Percentiles rank a stretch among this genome's conserved stretches.
Evolutionary conservation across 2,113 vertebrate species (phyloP).

Genomic region (Takifugu bimaculatus): DNA sequence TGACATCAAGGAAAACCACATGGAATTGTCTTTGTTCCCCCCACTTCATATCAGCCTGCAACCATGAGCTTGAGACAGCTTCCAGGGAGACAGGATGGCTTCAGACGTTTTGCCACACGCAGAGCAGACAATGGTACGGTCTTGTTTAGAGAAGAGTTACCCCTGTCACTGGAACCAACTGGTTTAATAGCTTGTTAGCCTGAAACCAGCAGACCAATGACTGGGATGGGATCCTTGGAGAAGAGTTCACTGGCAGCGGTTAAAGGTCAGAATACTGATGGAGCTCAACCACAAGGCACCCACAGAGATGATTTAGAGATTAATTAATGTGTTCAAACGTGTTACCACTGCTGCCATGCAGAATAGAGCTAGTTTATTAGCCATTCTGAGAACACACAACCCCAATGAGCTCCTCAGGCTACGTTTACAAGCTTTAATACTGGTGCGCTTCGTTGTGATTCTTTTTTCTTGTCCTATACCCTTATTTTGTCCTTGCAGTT

Average conservation of each 20-base stretch:
- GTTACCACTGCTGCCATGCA: slow-evolving; percentile 50
- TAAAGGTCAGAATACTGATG: slow-evolving; percentile 54
- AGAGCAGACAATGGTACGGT: slow-evolving; percentile 42
- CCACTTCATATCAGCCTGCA: slow-evolving; percentile 42
- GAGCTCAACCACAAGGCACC: slow-evolving; percentile 30
- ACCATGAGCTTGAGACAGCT: slow-evolving; percentile 49
- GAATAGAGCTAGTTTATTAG: slow-evolving; percentile 36
- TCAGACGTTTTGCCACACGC: slow-evolving; percentile 51
- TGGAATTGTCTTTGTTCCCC: slow-evolving; percentile 33
- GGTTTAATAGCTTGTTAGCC: slow-evolving; percentile 58
- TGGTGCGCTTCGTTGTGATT: background rate
- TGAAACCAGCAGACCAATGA: slow-evolving; percentile 35
- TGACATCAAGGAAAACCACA: slow-evolving; percentile 59
- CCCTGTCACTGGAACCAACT: slow-evolving; percentile 44
- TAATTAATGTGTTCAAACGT: slow-evolving; percentile 61
- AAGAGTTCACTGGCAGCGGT: slow-evolving; percentile 42
- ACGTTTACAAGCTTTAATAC: slow-evolving; percentile 27
- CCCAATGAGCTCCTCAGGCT: slow-evolving; percentile 35
- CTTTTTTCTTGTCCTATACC: slow-evolving; percentile 1
- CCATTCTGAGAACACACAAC: slow-evolving; percentile 29
- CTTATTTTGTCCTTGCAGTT: slow-evolving; percentile 14
- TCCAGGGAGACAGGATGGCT: slow-evolving; percentile 41
- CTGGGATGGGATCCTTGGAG: slow-evolving; percentile 15
- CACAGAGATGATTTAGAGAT: slow-evolving; percentile 56
- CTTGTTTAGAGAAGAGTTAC: slow-evolving; percentile 35